These are phyloP conservation scores for Tetraneura akinire DNA, from an alignment of 1,140 invertebrate species.

Conservation along the genomic window DNA sequence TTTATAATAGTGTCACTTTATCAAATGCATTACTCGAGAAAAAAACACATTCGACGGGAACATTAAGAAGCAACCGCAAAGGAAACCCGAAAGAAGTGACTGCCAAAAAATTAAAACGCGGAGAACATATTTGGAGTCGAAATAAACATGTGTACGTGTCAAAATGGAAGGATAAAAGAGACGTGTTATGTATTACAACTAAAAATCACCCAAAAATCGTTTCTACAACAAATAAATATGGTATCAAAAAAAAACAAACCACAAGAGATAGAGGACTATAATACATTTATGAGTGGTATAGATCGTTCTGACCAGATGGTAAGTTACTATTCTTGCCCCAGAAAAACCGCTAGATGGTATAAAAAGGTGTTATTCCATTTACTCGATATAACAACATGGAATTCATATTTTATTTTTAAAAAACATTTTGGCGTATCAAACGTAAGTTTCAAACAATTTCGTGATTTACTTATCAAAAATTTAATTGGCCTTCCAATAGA, in stretches of 20 bases:
- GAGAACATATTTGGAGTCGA: background rate
- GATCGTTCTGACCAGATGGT: conserved; percentile 10
- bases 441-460: background rate
- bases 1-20: conserved; percentile 59
- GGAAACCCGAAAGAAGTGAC: background rate
- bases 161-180: conserved; percentile 16
- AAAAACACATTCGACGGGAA: conserved; percentile 14
- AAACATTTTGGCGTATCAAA: conserved; percentile 8
- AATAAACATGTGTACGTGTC: background rate
- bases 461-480: conserved; percentile 24
- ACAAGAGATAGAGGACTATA: background rate
- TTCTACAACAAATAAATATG: conserved; percentile 11
- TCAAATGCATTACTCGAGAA: conserved; percentile 54
- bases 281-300: conserved; percentile 27
- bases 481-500: conserved; percentile 3
- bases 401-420: conserved; percentile 22
- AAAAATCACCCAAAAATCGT: conserved; percentile 30
- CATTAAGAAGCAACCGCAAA: conserved; percentile 16
- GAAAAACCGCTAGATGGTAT: conserved; percentile 16
- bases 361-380: conserved; percentile 32
- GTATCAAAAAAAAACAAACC: background rate
- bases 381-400: background rate
- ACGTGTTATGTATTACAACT: conserved; percentile 9
- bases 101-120: conserved; percentile 14
- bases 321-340: conserved; percentile 5